Conservation (phyloP, 2,888 invertebrate genomes). For the Serrognathus titanus region DNA sequence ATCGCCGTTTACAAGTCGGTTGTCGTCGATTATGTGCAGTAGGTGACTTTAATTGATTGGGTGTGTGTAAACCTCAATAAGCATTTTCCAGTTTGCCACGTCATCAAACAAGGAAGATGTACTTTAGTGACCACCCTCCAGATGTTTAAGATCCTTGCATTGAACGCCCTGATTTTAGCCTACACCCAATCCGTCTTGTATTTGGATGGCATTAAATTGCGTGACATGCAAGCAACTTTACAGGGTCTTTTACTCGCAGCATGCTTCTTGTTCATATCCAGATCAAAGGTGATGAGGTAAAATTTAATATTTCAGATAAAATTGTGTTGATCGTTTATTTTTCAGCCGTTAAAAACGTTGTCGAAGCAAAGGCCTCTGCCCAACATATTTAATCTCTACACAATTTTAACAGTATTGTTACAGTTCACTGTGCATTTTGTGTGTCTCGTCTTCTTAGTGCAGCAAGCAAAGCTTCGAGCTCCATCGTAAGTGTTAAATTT, state of each 20-base stretch:
- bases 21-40: constrained; percentile 95
- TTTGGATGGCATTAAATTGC: constrained; percentile 95
- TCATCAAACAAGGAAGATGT: constrained; percentile 98
- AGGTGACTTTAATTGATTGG: constrained; percentile 45
- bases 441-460: constrained; percentile 85
- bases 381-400: constrained; percentile 98
- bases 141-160: constrained; percentile 99
- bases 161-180: constrained; percentile 95
- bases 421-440: constrained; percentile 95
- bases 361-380: constrained; percentile 94
- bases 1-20: constrained; percentile 97
- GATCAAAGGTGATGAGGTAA: constrained; percentile 76
- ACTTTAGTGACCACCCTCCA: constrained; percentile 98
- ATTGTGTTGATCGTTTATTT: constrained; percentile 25
- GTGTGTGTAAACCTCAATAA: not conserved
- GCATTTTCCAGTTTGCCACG: constrained; percentile 85
- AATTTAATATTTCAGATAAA: not conserved
- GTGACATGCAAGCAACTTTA: constrained; percentile 95
- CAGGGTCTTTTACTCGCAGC: constrained; percentile 94
- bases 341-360: constrained; percentile 83
- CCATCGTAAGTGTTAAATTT: constrained; percentile 44
- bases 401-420: constrained; percentile 87
- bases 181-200: constrained; percentile 99
- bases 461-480: constrained; percentile 69
- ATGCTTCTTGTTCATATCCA: constrained; percentile 96